A percentile compares a stretch with the other conserved stretches of the same genome.
These are phyloP conservation scores for Drosophila cognata DNA, from an alignment of 2,888 invertebrate genomes.

Conservation along the genomic window DNA sequence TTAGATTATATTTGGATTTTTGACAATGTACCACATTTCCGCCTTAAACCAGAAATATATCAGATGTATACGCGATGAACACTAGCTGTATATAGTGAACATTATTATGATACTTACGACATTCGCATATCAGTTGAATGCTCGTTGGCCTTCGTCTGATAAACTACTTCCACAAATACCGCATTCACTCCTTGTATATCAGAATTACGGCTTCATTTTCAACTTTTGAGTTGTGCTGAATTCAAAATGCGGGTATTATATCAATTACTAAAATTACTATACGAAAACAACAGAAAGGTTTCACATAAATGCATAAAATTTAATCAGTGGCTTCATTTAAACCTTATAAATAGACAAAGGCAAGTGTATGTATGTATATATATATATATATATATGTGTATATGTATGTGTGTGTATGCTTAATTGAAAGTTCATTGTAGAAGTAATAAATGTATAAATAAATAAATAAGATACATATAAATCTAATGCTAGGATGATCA, in stretches of 20 bases:
- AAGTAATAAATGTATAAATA: conserved; percentile 38
- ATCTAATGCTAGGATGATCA: conserved; percentile 49
- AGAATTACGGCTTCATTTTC: neutral
- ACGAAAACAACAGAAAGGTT: conserved; percentile 12
- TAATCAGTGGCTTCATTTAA: conserved; percentile 70
- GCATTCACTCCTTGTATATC: neutral
- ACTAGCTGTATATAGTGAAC: neutral
- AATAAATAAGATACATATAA: conserved; percentile 45
- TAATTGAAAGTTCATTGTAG: neutral
- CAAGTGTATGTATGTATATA: conserved; percentile 10
- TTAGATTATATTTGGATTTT: conserved; percentile 7
- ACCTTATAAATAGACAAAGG: conserved; percentile 44
- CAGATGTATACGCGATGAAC: neutral
- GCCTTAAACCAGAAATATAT: conserved; percentile 2
- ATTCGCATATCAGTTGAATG: neutral
- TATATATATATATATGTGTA: conserved; percentile 9
- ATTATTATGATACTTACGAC: neutral
- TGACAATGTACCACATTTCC: neutral
- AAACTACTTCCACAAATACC: neutral
- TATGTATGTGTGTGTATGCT: conserved; percentile 17
- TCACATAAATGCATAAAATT: conserved; percentile 57
- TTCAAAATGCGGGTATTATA: neutral
- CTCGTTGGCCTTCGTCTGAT: neutral
- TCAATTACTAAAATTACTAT: neutral
- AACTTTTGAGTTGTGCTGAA: conserved; percentile 30